Percentiles rank a stretch among this genome's conserved stretches.
Evolutionary conservation across 2,888 invertebrate genomes (phyloP).

Genomic region (Eristalis pertinax): DNA sequence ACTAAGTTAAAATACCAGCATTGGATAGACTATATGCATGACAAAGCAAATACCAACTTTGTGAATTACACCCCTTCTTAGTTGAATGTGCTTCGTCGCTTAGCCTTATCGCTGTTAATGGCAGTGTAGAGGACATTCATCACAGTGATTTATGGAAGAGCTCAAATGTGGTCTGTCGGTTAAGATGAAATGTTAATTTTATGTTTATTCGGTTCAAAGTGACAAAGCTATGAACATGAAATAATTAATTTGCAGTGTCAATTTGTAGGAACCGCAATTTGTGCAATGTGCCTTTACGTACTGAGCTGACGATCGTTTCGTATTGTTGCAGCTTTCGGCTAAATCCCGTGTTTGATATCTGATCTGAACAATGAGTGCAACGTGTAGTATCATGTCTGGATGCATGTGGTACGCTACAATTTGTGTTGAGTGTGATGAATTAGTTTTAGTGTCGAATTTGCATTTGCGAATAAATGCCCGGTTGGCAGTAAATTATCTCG

Average conservation of each 20-base stretch:
- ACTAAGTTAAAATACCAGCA: not conserved
- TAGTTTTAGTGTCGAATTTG: not conserved
- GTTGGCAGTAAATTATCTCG: not conserved
- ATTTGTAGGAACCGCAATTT: constrained; percentile 11
- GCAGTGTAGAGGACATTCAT: constrained; percentile 16
- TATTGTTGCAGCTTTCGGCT: not conserved
- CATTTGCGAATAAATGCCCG: not conserved
- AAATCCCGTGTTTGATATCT: constrained; percentile 10
- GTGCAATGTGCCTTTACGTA: constrained; percentile 9
- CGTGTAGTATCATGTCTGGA: not conserved
- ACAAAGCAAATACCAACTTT: not conserved
- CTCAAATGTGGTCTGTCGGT: not conserved
- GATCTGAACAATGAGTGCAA: constrained; percentile 4
- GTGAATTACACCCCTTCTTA: not conserved
- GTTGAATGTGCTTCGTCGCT: not conserved
- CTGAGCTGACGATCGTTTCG: not conserved
- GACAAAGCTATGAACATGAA: not conserved
- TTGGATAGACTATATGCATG: no score
- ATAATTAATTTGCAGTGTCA: not conserved
- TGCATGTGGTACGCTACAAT: not conserved
- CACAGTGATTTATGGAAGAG: constrained; percentile 29
- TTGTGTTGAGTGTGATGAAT: not conserved
- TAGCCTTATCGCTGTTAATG: not conserved
- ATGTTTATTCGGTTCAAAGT: constrained; percentile 12
- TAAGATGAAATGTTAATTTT: constrained; percentile 13